phyloP scores from a whole-genome alignment of 35 echinoderm and acorn worm genomes.

The Antedon bifida region DNA sequence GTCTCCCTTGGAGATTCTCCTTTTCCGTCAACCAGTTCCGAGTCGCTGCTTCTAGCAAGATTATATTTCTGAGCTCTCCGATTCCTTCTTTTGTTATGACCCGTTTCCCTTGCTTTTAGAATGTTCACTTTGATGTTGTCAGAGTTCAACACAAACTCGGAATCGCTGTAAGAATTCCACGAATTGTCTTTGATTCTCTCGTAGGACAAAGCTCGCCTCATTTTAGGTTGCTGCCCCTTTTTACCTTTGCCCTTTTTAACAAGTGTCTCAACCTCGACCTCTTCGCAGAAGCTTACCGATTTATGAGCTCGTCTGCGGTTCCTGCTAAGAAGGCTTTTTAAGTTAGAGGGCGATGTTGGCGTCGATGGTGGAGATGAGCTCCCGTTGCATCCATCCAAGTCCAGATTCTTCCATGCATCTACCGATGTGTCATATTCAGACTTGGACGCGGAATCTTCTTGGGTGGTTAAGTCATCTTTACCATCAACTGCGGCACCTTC shows the following conservation, averaged over 20 bases:
- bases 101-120: neutral
- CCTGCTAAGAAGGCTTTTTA: constrained; percentile 51
- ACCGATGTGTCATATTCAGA: neutral
- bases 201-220: constrained; percentile 26
- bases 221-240: constrained; percentile 26
- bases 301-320: constrained; percentile 28
- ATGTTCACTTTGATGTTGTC: neutral
- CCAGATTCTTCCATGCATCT: neutral
- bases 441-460: neutral
- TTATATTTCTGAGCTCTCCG: constrained; percentile 40
- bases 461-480: neutral
- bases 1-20: constrained; percentile 11
- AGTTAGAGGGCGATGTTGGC: constrained; percentile 39
- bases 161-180: constrained; percentile 62
- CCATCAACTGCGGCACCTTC: neutral
- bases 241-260: constrained; percentile 29
- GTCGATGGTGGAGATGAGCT: neutral
- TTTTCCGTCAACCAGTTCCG: constrained; percentile 30
- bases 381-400: neutral
- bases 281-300: constrained; percentile 90
- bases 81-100: constrained; percentile 23
- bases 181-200: constrained; percentile 60
- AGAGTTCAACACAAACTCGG: constrained; percentile 42
- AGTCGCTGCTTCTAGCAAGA: constrained; percentile 32
- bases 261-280: constrained; percentile 56